Conservation (phyloP, 2,888 invertebrate genomes). For the Acleris laterana region DNA sequence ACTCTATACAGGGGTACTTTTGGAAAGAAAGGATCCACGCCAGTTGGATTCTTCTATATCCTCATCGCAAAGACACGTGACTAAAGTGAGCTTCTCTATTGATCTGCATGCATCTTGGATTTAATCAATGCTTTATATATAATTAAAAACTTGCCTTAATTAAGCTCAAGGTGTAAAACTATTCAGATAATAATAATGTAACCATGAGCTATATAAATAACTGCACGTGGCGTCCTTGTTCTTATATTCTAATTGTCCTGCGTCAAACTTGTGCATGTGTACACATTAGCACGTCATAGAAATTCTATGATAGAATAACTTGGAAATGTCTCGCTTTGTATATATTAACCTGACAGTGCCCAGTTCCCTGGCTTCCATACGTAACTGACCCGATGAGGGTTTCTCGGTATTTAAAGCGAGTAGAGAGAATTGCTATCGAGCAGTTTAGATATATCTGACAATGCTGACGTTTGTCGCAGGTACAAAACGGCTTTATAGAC, state of each 20-base stretch:
- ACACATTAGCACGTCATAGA: slow-evolving; percentile 21
- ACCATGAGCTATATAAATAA: slow-evolving; percentile 18
- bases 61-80: too few species aligned
- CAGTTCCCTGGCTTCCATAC: too few species aligned
- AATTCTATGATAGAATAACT: too few species aligned
- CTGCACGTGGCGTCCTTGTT: slow-evolving; percentile 19
- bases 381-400: too few species aligned
- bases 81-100: too few species aligned
- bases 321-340: background rate
- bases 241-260: slow-evolving; percentile 21
- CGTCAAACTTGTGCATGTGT: slow-evolving; percentile 27
- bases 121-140: too few species aligned
- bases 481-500: background rate
- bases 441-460: background rate
- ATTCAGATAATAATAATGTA: slow-evolving; percentile 1
- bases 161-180: background rate
- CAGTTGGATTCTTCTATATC: too few species aligned
- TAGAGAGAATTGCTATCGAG: slow-evolving; percentile 1
- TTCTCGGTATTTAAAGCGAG: slow-evolving; percentile 7
- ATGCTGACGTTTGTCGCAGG: background rate
- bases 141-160: too few species aligned
- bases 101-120: too few species aligned
- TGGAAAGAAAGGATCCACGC: too few species aligned
- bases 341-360: too few species aligned
- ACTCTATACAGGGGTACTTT: too few species aligned